These are phyloP conservation scores for Trachythela sp. DNA, from an alignment of 64 coral and sea anemone genomes.

Conservation along the genomic window DNA sequence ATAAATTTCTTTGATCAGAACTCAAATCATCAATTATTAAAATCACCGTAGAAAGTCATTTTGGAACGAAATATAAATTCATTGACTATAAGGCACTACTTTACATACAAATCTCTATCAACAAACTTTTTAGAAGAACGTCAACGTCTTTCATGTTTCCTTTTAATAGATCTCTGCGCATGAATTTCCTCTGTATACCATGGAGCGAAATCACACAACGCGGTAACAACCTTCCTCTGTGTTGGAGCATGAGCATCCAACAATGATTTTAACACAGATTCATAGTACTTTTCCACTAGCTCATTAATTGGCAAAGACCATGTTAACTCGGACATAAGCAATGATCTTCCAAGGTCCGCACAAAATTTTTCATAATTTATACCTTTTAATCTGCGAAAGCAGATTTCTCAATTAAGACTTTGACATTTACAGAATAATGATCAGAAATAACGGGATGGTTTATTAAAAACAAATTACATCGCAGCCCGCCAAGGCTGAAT, in stretches of 20 bases:
- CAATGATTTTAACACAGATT: constrained; percentile 45
- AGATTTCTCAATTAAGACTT: too few species aligned
- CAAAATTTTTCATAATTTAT: too few species aligned
- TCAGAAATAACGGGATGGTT: too few species aligned
- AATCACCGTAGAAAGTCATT: constrained; percentile 42
- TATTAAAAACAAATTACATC: too few species aligned
- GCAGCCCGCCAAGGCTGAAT: too few species aligned
- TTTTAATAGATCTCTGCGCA: constrained; percentile 17
- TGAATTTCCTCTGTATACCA: constrained; percentile 49
- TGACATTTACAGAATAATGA: too few species aligned
- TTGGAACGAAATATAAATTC: constrained; percentile 28
- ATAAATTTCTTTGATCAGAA: constrained; percentile 45
- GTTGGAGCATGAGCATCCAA: constrained; percentile 47
- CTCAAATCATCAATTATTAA: constrained; percentile 37
- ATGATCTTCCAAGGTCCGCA: too few species aligned
- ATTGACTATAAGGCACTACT: constrained; percentile 22
- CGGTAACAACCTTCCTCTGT: constrained; percentile 37
- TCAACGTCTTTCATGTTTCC: constrained; percentile 43
- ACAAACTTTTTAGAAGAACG: constrained; percentile 27
- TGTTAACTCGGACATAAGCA: too few species aligned
- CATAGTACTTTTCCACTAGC: constrained; percentile 40
- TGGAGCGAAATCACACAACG: constrained; percentile 25
- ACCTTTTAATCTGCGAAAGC: too few species aligned
- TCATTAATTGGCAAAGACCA: too few species aligned
- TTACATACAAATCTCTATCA: constrained; percentile 34